Conservation (phyloP, 2,797 vertebrate species). For the Ibycter americanus region DNA sequence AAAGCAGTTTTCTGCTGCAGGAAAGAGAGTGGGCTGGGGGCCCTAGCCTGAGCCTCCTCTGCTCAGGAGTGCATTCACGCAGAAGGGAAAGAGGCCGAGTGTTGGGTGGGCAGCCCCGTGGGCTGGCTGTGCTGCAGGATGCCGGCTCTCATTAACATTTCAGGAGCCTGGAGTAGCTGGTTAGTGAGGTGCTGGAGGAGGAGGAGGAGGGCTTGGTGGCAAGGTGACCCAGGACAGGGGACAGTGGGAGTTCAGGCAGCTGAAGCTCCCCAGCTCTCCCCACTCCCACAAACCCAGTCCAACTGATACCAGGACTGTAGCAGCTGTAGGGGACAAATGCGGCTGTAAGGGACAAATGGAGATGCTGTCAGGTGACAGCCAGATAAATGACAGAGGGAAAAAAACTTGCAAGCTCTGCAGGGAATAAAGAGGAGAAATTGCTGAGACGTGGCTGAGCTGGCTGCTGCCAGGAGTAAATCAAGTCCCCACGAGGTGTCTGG, state of each 20-base stretch:
- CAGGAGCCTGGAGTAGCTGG: background rate
- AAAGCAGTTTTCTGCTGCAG: background rate
- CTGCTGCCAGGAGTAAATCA: conserved; percentile 26
- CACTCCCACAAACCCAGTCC: background rate
- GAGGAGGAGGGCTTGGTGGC: background rate
- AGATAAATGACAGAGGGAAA: background rate
- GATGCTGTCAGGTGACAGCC: background rate
- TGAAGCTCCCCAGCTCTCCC: background rate
- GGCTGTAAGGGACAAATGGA: background rate
- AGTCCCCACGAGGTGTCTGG: background rate
- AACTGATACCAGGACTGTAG: background rate
- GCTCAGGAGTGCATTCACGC: background rate
- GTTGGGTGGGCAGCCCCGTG: background rate
- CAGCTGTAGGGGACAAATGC: background rate
- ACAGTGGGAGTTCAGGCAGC: background rate
- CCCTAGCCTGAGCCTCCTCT: background rate
- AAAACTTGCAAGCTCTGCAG: background rate
- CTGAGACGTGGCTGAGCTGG: background rate
- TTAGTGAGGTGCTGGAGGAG: background rate
- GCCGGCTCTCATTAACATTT: background rate
- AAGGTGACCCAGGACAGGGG: background rate
- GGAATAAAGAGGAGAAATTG: background rate
- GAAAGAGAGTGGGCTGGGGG: background rate
- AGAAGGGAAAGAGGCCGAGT: background rate
- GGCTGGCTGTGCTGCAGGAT: background rate